Evolutionary conservation across 1,140 invertebrate species (phyloP).

Genomic region (Dufourea novaeangliae): DNA sequence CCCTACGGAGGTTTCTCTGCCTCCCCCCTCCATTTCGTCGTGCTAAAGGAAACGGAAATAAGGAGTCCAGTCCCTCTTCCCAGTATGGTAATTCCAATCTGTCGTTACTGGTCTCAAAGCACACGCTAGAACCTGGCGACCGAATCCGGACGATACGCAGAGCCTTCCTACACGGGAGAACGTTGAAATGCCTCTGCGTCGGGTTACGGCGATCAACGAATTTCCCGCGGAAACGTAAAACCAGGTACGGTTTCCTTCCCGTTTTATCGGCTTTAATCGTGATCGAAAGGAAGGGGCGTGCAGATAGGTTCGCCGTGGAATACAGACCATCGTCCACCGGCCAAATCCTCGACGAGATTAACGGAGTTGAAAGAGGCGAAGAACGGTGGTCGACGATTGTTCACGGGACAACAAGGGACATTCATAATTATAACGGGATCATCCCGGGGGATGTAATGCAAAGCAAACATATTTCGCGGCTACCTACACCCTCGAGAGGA

Average conservation of each 20-base stretch:
- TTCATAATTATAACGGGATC: slow-evolving; percentile 79
- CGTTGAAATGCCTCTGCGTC: slow-evolving; percentile 1
- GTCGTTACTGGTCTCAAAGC: slow-evolving; percentile 73
- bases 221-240: slow-evolving; percentile 23
- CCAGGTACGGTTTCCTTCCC: not conserved
- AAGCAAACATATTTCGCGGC: slow-evolving; percentile 77
- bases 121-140: slow-evolving; percentile 48
- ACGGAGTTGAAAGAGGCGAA: slow-evolving; percentile 13
- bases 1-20: slow-evolving; percentile 19
- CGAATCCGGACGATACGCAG: slow-evolving; percentile 37
- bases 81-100: slow-evolving; percentile 79
- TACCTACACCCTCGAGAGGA: slow-evolving; percentile 63
- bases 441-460: slow-evolving; percentile 75
- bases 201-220: slow-evolving; percentile 6
- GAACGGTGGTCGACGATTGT: slow-evolving; percentile 39
- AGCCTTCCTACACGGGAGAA: not conserved
- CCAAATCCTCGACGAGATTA: slow-evolving; percentile 12
- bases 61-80: slow-evolving; percentile 72
- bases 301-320: no score
- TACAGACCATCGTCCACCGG: no score
- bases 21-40: not conserved
- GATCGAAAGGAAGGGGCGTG: no score
- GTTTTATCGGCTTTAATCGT: slow-evolving; percentile 12
- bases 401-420: slow-evolving; percentile 70
- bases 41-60: slow-evolving; percentile 71